phyloP scores from a whole-genome alignment of 1,140 invertebrate genomes.

The Dryas iulia region DNA sequence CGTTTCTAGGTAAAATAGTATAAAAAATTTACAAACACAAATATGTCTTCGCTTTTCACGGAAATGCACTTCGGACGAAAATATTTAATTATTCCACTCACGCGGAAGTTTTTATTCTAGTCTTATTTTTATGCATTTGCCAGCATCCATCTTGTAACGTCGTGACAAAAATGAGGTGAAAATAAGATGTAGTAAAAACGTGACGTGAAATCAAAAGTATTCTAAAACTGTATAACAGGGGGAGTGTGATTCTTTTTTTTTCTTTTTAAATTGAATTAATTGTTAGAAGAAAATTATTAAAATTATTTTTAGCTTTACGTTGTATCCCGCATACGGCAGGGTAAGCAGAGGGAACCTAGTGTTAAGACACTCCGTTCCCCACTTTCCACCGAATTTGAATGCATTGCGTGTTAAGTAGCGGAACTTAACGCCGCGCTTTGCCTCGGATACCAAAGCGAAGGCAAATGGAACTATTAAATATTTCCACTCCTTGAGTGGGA shows the following conservation, averaged over 20 bases:
- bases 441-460: too few species aligned
- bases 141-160: slow-evolving; percentile 4
- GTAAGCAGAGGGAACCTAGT: too few species aligned
- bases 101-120: slow-evolving; percentile 11
- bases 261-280: not conserved
- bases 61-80: not conserved
- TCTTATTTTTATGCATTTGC: slow-evolving; percentile 13
- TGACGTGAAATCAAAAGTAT: slow-evolving; percentile 16
- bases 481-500: too few species aligned
- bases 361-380: too few species aligned
- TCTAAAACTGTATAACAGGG: slow-evolving; percentile 1
- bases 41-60: slow-evolving; percentile 2
- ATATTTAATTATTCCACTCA: slow-evolving; percentile 18
- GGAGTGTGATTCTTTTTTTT: not conserved
- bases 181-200: slow-evolving; percentile 14
- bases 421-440: too few species aligned
- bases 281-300: not conserved
- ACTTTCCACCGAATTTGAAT: too few species aligned
- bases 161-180: slow-evolving; percentile 16
- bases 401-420: too few species aligned
- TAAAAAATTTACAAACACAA: not conserved
- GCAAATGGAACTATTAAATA: too few species aligned
- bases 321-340: too few species aligned
- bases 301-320: too few species aligned
- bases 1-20: not conserved